These are phyloP conservation scores for Microdon myrmicae DNA, from an alignment of 2,888 invertebrate genomes.

Conservation along the genomic window DNA sequence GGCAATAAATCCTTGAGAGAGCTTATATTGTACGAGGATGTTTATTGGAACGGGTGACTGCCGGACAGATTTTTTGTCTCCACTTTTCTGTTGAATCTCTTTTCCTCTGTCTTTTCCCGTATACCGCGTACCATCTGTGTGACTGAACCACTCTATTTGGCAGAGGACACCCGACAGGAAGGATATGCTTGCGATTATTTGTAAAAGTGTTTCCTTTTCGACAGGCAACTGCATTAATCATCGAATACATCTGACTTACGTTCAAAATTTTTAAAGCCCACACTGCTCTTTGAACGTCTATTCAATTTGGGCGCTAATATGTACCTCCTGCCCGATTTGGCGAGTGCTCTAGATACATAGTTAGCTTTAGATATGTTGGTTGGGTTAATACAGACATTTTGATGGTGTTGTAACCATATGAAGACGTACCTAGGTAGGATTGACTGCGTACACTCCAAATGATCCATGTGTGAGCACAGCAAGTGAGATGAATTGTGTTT, in stretches of 20 bases:
- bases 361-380: no score
- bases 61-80: slow-evolving; percentile 24
- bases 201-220: slow-evolving; percentile 37
- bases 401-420: slow-evolving; percentile 13
- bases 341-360: no score
- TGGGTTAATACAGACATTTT: slow-evolving; percentile 17
- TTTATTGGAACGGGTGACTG: slow-evolving; percentile 19
- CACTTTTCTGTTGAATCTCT: not conserved
- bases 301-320: no score
- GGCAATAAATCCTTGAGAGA: slow-evolving; percentile 66
- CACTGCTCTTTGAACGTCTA: no score
- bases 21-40: slow-evolving; percentile 47
- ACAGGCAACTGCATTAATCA: slow-evolving; percentile 42
- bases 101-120: not conserved
- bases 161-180: slow-evolving; percentile 17
- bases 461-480: no score
- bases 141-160: slow-evolving; percentile 26
- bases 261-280: slow-evolving; percentile 34
- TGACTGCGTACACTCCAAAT: no score
- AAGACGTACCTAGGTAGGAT: no score
- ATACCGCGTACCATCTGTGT: slow-evolving; percentile 28
- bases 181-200: slow-evolving; percentile 47
- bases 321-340: no score
- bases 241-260: slow-evolving; percentile 44
- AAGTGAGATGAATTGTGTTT: not conserved